phyloP scores from a whole-genome alignment of 1,140 invertebrate genomes.

The Lordiphosa collinella region DNA sequence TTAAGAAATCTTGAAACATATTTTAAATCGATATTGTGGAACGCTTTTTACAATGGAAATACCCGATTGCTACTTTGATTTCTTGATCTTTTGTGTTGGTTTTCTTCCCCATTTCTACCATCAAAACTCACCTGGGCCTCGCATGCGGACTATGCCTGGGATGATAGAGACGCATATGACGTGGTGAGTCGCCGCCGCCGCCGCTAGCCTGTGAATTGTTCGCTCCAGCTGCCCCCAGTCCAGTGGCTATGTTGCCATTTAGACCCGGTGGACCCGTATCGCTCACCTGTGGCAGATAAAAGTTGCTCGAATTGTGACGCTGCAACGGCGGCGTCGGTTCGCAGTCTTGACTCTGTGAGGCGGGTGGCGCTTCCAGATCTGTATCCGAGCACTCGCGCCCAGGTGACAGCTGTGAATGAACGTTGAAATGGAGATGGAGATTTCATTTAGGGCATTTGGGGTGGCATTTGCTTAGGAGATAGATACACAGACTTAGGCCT shows the following conservation, averaged over 20 bases:
- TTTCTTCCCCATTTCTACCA: no score
- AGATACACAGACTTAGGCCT: slow-evolving; percentile 48
- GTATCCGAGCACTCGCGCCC: slow-evolving; percentile 87
- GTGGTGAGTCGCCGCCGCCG: slow-evolving; percentile 81
- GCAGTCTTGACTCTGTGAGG: slow-evolving; percentile 94
- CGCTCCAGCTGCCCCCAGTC: slow-evolving; percentile 22
- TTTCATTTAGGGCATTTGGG: no score
- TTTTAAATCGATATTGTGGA: no score
- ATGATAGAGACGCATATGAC: slow-evolving; percentile 83
- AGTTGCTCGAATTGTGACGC: slow-evolving; percentile 94
- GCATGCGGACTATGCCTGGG: slow-evolving; percentile 88
- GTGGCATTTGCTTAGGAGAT: slow-evolving; percentile 15
- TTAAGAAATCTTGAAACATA: no score
- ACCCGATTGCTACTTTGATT: no score
- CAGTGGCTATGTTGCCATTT: slow-evolving; percentile 62
- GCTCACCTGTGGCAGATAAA: slow-evolving; percentile 86
- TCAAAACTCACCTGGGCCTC: slow-evolving; percentile 82
- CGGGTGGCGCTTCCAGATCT: slow-evolving; percentile 89
- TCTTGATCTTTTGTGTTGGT: no score
- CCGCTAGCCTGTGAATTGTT: slow-evolving; percentile 15
- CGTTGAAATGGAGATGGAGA: not conserved
- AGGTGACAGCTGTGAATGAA: slow-evolving; percentile 85
- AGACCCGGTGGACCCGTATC: slow-evolving; percentile 32
- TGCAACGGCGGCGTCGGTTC: slow-evolving; percentile 94
- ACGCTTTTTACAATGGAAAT: no score